Evolutionary conservation across 2,888 invertebrate genomes (phyloP).

Genomic region (Hemaris fuciformis): DNA sequence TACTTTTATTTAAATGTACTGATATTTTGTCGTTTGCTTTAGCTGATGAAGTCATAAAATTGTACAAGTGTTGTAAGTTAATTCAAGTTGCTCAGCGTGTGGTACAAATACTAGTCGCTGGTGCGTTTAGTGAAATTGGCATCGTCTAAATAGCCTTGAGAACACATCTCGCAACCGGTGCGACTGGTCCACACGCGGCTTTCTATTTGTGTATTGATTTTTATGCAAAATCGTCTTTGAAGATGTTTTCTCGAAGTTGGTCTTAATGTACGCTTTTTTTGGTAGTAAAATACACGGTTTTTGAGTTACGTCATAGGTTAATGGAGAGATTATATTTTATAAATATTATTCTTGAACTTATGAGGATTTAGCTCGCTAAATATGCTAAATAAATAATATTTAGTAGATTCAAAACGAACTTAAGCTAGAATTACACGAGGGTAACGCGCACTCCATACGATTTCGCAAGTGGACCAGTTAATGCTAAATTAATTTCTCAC

Average conservation of each 20-base stretch:
- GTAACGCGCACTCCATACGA: not conserved
- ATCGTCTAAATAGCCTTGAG: conserved; percentile 28
- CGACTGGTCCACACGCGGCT: conserved; percentile 36
- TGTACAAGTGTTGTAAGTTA: conserved; percentile 17
- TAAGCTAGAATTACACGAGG: not conserved
- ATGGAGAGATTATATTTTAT: too few relatives aligned
- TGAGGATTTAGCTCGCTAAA: too few relatives aligned
- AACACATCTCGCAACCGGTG: conserved; percentile 34
- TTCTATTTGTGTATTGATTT: conserved; percentile 43
- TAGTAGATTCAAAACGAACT: not conserved
- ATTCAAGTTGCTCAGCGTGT: conserved; percentile 11
- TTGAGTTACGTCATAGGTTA: not conserved
- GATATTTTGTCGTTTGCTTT: not conserved
- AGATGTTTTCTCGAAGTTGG: not conserved
- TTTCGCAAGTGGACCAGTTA: not conserved
- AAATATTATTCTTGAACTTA: too few relatives aligned
- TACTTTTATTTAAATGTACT: not conserved
- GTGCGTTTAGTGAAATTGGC: conserved; percentile 27
- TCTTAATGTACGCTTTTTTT: not conserved
- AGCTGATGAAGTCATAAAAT: conserved; percentile 2
- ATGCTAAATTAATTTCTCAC: not conserved
- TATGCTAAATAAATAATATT: too few relatives aligned
- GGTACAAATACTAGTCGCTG: conserved; percentile 12
- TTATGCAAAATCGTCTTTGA: conserved; percentile 29
- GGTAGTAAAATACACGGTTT: not conserved